A percentile compares a stretch with the other conserved stretches of the same genome.
Conservation (phyloP, 2,113 vertebrate genomes). For the Neotoma lepida region DNA sequence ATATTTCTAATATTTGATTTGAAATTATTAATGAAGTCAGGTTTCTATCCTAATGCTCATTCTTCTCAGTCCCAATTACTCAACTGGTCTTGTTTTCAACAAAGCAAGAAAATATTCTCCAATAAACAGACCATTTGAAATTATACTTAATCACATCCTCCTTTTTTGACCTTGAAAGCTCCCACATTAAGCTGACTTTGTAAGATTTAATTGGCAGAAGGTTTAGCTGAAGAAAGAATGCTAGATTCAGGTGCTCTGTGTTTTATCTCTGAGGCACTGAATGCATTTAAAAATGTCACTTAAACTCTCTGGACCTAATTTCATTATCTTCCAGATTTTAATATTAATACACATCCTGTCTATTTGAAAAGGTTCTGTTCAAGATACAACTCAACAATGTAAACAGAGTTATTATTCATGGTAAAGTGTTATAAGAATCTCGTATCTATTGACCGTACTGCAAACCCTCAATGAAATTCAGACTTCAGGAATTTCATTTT, state of each 20-base stretch:
- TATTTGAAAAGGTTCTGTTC: conserved; percentile 7
- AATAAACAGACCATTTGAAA: conserved; percentile 32
- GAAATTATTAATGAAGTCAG: conserved; percentile 2
- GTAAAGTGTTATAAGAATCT: background rate
- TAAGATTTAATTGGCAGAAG: conserved; percentile 40
- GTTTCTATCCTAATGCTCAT: background rate
- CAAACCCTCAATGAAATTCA: background rate
- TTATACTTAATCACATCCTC: conserved; percentile 18
- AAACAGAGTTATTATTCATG: conserved; percentile 18
- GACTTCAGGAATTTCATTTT: background rate
- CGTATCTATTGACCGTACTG: background rate
- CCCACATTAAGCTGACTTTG: background rate
- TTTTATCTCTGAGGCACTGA: conserved; percentile 18
- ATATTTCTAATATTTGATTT: conserved; percentile 27
- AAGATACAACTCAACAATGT: conserved; percentile 36
- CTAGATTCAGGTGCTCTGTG: background rate
- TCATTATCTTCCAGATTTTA: conserved; percentile 33
- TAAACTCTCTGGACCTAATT: conserved; percentile 35
- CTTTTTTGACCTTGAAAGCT: conserved; percentile 49
- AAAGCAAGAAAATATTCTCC: conserved; percentile 42
- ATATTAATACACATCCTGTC: conserved; percentile 8
- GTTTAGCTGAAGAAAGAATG: background rate
- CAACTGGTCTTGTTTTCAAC: conserved; percentile 19
- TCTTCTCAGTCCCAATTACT: conserved; percentile 14
- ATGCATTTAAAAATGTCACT: conserved; percentile 2